These are phyloP conservation scores for Corythaeola cristata DNA, from an alignment of 2,113 vertebrate species.

Conservation along the genomic window DNA sequence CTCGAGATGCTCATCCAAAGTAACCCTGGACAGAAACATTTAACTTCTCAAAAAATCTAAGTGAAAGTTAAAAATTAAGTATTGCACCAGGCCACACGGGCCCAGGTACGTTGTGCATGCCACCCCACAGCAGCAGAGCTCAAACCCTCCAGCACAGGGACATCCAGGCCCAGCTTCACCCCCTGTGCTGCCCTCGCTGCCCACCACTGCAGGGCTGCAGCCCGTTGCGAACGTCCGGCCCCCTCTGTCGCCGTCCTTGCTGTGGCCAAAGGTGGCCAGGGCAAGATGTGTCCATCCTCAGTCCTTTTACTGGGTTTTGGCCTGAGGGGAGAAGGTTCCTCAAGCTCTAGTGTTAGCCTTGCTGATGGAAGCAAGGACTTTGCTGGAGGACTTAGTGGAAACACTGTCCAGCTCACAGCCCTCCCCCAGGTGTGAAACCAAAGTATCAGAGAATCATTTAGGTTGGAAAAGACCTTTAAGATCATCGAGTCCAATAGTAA, in stretches of 20 bases:
- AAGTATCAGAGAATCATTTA: not conserved
- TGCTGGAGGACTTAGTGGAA: not conserved
- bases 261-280: not conserved
- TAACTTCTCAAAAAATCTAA: not conserved
- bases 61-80: not conserved
- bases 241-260: not conserved
- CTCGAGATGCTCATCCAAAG: not conserved
- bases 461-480: too few species aligned
- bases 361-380: not conserved
- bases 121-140: accelerated
- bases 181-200: accelerated
- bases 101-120: not conserved
- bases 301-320: not conserved
- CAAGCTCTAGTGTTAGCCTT: not conserved
- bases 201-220: not conserved
- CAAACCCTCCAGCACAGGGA: accelerated
- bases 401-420: not conserved
- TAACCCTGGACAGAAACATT: not conserved
- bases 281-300: not conserved
- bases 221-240: not conserved
- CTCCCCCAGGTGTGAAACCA: not conserved
- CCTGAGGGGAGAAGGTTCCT: not conserved
- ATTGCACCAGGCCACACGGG: not conserved
- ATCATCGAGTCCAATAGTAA: too few species aligned
- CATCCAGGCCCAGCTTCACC: not conserved